Conservation (phyloP, 2,113 vertebrate genomes). For the Arizona elegans region DNA sequence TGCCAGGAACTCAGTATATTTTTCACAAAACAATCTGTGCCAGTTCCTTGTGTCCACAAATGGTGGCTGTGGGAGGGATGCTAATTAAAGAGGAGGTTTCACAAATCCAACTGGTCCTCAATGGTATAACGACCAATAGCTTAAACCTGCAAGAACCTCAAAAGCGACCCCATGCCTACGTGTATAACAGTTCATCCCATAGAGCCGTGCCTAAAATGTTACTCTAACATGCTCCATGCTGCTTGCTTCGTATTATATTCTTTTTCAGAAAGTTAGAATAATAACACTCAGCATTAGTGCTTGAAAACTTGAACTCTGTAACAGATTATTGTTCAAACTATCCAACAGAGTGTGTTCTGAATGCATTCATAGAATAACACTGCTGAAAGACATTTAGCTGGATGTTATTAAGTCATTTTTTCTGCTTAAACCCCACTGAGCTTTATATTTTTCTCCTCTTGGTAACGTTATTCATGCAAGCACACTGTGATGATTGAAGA, state of each 20-base stretch:
- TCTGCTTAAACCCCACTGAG: background rate
- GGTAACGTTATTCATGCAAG: background rate
- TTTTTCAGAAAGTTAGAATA: constrained; percentile 2
- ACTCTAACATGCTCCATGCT: background rate
- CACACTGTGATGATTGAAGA: background rate
- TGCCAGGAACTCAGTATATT: constrained; percentile 32
- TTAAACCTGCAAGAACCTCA: constrained; percentile 26
- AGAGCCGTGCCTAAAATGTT: constrained; percentile 19
- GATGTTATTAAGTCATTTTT: background rate
- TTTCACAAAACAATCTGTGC: constrained; percentile 16
- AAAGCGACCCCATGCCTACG: background rate
- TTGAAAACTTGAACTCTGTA: constrained; percentile 4
- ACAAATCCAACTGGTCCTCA: background rate
- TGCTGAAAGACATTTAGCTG: background rate
- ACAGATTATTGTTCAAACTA: background rate
- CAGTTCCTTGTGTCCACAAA: constrained; percentile 29
- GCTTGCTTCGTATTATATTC: background rate
- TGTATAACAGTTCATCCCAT: background rate
- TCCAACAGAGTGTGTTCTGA: background rate
- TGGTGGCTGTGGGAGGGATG: background rate
- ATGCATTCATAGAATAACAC: background rate
- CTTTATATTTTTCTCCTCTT: background rate
- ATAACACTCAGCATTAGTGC: constrained; percentile 10
- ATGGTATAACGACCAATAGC: background rate
- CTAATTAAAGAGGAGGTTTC: constrained; percentile 21